Evolutionary conservation across 2,797 vertebrate species (phyloP).

Genomic region (Nyctibius grandis): DNA sequence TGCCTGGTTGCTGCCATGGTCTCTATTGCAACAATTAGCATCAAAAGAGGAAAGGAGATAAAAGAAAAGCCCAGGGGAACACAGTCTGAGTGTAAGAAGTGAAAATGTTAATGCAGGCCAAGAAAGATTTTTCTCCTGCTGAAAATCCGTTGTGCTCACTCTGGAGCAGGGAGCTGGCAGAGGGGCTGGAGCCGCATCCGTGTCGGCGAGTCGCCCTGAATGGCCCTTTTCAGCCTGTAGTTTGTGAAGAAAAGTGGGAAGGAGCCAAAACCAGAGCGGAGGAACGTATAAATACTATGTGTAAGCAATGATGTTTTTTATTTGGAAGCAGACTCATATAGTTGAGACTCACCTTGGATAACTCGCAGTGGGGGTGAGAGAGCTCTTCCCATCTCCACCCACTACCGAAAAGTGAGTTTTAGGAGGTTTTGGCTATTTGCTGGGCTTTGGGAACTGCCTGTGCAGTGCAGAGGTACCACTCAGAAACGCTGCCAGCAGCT

Average conservation of each 20-base stretch:
- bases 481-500: not conserved
- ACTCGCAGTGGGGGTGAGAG: not conserved
- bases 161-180: not conserved
- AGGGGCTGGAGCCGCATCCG: not conserved
- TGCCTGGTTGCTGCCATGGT: not conserved
- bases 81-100: not conserved
- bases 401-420: not conserved
- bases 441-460: not conserved
- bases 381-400: not conserved
- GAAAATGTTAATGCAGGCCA: constrained; percentile 14
- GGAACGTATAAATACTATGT: constrained; percentile 48
- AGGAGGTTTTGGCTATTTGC: not conserved
- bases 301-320: constrained; percentile 33
- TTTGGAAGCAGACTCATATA: constrained; percentile 7
- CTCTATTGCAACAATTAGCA: not conserved
- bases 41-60: not conserved
- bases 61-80: not conserved
- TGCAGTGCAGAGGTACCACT: not conserved
- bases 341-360: constrained; percentile 58
- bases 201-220: not conserved
- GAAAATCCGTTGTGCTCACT: not conserved
- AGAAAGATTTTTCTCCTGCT: not conserved
- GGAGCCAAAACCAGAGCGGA: constrained; percentile 6
- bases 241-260: constrained; percentile 25
- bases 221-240: constrained; percentile 50